Percentiles rank a stretch among this genome's conserved stretches.
phyloP scores from a whole-genome alignment of 1,140 invertebrate species.

The Sitodiplosis mosellana region DNA sequence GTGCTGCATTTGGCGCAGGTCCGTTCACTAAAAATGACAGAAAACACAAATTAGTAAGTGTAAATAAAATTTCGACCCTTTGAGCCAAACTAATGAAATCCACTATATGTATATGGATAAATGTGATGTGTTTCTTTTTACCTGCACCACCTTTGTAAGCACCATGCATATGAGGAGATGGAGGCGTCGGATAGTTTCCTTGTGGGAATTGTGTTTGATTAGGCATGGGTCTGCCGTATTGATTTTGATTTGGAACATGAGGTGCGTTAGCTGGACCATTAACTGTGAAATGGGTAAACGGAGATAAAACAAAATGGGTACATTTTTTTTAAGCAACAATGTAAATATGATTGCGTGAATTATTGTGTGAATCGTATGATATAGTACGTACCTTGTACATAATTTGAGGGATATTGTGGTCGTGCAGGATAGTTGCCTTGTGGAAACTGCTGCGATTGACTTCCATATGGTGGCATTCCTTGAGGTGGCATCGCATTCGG shows the following conservation, averaged over 20 bases:
- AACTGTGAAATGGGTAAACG: no score
- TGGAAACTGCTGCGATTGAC: constrained; percentile 33
- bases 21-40: neutral
- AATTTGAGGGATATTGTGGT: constrained; percentile 31
- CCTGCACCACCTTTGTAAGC: no score
- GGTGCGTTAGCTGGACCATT: no score
- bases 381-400: constrained; percentile 12
- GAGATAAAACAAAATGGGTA: no score
- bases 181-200: constrained; percentile 3
- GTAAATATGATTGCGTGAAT: constrained; percentile 11
- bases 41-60: no score
- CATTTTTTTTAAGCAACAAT: no score
- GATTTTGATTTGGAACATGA: no score
- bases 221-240: constrained; percentile 25
- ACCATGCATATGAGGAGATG: constrained; percentile 26
- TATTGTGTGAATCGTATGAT: neutral
- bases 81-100: no score
- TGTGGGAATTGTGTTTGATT: constrained; percentile 20
- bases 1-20: constrained; percentile 12
- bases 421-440: constrained; percentile 36
- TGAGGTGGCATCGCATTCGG: constrained; percentile 20
- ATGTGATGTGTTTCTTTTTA: no score
- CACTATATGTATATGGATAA: no score
- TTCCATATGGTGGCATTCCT: constrained; percentile 32
- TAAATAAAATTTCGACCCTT: no score